Evolutionary conservation across 2,797 vertebrate genomes (phyloP).

Genomic region (Oreonectes daqikongensis): DNA sequence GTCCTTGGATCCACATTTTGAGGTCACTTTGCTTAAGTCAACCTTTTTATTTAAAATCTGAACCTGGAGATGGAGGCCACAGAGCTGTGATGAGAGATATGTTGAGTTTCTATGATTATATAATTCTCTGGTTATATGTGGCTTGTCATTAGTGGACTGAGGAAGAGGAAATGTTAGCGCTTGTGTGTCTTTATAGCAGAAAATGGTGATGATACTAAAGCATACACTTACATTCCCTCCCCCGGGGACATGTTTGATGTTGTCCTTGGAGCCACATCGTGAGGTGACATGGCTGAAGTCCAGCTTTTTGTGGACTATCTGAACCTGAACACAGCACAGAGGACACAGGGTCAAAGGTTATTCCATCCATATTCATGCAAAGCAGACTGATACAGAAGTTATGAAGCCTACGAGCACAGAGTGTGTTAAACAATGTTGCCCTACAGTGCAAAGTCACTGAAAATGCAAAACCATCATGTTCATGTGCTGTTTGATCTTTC

Average conservation of each 20-base stretch:
- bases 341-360: constrained; percentile 63
- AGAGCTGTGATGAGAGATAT: background rate
- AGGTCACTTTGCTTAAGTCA: constrained; percentile 90
- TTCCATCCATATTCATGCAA: background rate
- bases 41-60: constrained; percentile 95
- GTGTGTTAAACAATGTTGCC: constrained; percentile 1
- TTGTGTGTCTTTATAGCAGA: background rate
- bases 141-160: too few relatives aligned
- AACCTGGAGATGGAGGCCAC: constrained; percentile 73
- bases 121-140: background rate
- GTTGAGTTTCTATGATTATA: background rate
- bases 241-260: constrained; percentile 99
- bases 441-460: background rate
- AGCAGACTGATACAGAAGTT: background rate
- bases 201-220: background rate
- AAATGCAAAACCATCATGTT: constrained; percentile 4
- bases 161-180: too few relatives aligned
- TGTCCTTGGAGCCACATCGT: constrained; percentile 99
- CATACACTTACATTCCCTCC: constrained; percentile 95
- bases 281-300: constrained; percentile 99
- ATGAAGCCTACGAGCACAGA: background rate
- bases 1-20: constrained; percentile 95
- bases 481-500: background rate
- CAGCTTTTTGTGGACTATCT: constrained; percentile 99
- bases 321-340: constrained; percentile 87